A percentile compares a stretch with the other conserved stretches of the same genome.
Conservation (phyloP, 2,888 invertebrate species). For the Meloe dianella region DNA sequence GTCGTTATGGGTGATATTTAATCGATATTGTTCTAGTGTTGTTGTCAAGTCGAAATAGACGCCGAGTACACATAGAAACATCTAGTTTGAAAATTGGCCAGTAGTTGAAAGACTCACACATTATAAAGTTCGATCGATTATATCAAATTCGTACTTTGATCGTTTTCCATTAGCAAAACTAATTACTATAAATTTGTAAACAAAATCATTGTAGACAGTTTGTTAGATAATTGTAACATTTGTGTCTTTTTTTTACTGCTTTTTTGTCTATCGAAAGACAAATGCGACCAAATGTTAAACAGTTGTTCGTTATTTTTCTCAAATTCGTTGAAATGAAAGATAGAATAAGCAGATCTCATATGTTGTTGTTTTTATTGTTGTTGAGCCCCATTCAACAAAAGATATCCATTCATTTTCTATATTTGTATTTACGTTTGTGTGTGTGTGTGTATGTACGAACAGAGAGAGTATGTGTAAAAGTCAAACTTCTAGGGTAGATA, state of each 20-base stretch:
- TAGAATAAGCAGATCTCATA: neutral
- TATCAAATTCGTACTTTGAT: neutral
- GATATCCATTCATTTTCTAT: neutral
- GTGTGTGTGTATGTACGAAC: too few species aligned
- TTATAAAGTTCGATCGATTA: neutral
- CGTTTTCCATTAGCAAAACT: neutral
- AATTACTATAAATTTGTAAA: neutral
- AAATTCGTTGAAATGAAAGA: neutral
- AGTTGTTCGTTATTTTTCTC: neutral
- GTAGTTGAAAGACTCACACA: neutral
- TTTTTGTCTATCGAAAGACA: neutral
- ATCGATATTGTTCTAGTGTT: too few species aligned
- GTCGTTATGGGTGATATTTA: too few species aligned
- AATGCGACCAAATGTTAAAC: constrained; percentile 8
- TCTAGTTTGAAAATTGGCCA: neutral
- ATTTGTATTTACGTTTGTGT: neutral
- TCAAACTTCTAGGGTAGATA: constrained; percentile 9
- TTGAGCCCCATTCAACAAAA: neutral
- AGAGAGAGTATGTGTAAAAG: neutral
- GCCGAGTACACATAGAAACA: neutral
- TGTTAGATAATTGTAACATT: neutral
- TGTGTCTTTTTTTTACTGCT: neutral
- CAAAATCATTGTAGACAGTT: neutral
- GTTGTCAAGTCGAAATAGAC: too few species aligned
- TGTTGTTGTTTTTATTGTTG: neutral